Conservation (phyloP, 2,888 invertebrate genomes). For the Lepetodrilus schrolli region DNA sequence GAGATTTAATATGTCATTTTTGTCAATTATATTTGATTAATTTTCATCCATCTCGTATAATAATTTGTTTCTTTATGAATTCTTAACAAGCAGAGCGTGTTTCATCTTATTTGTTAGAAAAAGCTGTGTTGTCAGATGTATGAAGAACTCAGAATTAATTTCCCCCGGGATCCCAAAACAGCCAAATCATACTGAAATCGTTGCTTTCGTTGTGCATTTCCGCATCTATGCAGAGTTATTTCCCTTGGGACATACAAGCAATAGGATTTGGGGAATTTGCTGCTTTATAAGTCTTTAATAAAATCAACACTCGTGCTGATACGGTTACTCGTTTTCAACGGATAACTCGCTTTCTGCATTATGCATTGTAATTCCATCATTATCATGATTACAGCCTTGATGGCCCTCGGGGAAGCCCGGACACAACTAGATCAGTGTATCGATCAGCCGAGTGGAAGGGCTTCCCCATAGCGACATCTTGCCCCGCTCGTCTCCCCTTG, state of each 20-base stretch:
- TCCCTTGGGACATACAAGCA: neutral
- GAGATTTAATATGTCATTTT: conserved; percentile 19
- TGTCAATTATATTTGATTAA: conserved; percentile 19
- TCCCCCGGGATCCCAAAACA: conserved; percentile 15
- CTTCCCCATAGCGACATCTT: too few species aligned
- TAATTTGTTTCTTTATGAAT: conserved; percentile 20
- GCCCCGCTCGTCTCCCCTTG: neutral
- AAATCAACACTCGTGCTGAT: conserved; percentile 27
- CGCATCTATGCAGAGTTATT: conserved; percentile 2
- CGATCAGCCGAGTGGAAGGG: too few species aligned
- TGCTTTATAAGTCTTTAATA: conserved; percentile 27
- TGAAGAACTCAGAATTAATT: conserved; percentile 16
- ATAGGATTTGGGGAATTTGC: conserved; percentile 8
- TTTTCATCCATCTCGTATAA: neutral
- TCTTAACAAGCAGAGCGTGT: conserved; percentile 6
- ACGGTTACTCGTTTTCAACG: conserved; percentile 15
- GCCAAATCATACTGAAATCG: conserved; percentile 11
- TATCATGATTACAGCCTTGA: conserved; percentile 27
- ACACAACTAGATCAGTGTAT: conserved; percentile 14
- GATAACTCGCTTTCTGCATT: conserved; percentile 14
- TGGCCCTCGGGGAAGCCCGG: neutral
- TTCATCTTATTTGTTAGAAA: neutral
- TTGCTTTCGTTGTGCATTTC: neutral
- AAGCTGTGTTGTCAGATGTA: neutral
- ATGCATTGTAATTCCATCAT: conserved; percentile 29